Base-by-base conservation (phyloP, 2,797 vertebrate species). In the Propithecus perrieri region DNA sequence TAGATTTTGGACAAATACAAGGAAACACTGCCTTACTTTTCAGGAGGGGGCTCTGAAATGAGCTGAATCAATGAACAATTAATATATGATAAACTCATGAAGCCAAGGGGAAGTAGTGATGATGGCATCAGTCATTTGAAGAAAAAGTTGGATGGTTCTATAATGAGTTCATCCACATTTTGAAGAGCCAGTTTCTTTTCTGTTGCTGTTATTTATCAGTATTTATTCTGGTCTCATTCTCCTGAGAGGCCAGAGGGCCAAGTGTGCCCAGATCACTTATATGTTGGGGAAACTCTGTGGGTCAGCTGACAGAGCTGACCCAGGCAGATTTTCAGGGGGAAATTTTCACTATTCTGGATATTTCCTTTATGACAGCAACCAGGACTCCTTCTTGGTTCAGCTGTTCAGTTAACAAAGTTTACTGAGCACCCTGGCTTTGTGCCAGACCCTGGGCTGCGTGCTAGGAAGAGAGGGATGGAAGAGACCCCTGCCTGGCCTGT, bases 141-240 rank as follows among this genome's bases (percentile, higher is more conserved):
- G 22, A 41, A 35, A 72, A 89, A 78, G 14, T 69, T 80, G 50
- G 33, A 22, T 63, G 74, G 38, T 72, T 63, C 43, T 43, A 0
- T 43, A 26, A 85, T 79, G 55, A 59, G 80, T 65, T 88, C 38
- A 28, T 22, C 26, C 2, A 9, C 24, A 17, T 67, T 41, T 65
- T n/a, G n/a, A 43, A n/a, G 84, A 72, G 75, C 13, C 69, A 0
- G 6, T 71, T 63, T 53, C 35, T 88, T 88, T 92, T 48, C 53
- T 71, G 1, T 35, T 71, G 30, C 55, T 94, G 3, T 85, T 72
- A 30, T 38, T 38, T 43, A 22, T 33, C 53, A n/a, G 48, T 76
- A 24, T 43, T 88, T 80, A 17, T 85, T 96, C 72, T 78, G 91
- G 67, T 96, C 43, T 85, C 89, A 38, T 35, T 74, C 78, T 95